Conservation (phyloP, 2,888 invertebrate genomes). For the Fragum fragum region DNA sequence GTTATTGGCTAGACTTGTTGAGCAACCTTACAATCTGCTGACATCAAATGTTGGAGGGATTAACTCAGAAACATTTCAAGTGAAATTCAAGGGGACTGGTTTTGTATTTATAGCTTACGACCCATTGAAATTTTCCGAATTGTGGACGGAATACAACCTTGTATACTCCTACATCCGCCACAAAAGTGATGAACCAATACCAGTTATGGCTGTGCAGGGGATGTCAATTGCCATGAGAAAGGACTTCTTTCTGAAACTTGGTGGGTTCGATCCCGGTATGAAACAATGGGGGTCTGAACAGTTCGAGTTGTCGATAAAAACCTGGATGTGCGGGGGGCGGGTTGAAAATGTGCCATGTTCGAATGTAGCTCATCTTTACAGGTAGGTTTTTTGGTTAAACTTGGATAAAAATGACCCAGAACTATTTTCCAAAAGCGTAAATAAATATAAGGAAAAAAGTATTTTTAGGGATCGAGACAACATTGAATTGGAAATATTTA, state of each 20-base stretch:
- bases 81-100: background rate
- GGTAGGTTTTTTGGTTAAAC: constrained; percentile 18
- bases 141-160: constrained; percentile 40
- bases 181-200: constrained; percentile 50
- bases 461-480: too few relatives aligned
- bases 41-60: constrained; percentile 64
- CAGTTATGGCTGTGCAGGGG: constrained; percentile 55
- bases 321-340: constrained; percentile 68
- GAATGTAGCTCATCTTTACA: constrained; percentile 64
- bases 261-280: constrained; percentile 70
- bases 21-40: constrained; percentile 59
- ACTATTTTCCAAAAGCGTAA: too few relatives aligned
- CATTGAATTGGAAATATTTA: too few relatives aligned
- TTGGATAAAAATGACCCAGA: too few relatives aligned
- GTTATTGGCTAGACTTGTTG: constrained; percentile 54
- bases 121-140: constrained; percentile 43
- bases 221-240: constrained; percentile 64
- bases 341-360: constrained; percentile 69
- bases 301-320: constrained; percentile 62
- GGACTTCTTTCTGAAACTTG: constrained; percentile 59
- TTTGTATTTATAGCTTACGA: constrained; percentile 36
- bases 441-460: too few relatives aligned
- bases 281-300: constrained; percentile 66
- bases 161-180: constrained; percentile 35
- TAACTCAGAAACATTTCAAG: constrained; percentile 41